Evolutionary conservation across 2,113 vertebrate genomes (phyloP), one percentile per base, ranked within the genome.

Genomic region (Oreamnos americanus): DNA sequence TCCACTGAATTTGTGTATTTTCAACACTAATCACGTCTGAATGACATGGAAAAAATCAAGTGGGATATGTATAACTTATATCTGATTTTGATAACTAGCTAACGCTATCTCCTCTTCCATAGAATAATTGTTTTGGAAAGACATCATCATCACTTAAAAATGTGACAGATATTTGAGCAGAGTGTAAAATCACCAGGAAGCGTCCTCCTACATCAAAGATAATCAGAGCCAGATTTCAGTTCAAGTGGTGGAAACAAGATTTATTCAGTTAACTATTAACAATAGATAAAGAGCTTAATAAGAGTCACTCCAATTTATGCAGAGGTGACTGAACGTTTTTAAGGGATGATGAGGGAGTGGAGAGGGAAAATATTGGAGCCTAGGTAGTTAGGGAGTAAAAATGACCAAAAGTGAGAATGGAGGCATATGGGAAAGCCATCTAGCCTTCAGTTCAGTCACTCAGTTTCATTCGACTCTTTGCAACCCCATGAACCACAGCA

Each of bases 41-140:
- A 98, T 98, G 97, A 98, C 98, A 98, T 99, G 98, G 98, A 99
- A 98, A 99, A 99, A 99, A 99, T 99, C 96, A 99, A 98, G 97
- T 98, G 98, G 97, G 96, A 98, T 99, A 98, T 98, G 98, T 98
- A 99, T 98, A 86, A 26, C 2, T 16, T 36, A 98, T 98, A 98
- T 98, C 98, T 99, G 98, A 99, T 99, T 98, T 99, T 60, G 94
- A 97, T 99, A 99, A 99, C 98, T 99, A 99, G 96, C 98, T 99
- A 99, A 99, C 98, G 98, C 98, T 98, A 86, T 98, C 98, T 98
- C 99, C 98, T 98, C 98, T 99, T 99, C 97, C 97, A 98, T 97
- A 83, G 94, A 98, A 98, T 99, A 99, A 99, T 98, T 99, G 98
- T 98, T 97, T 98, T 98, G 97, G 92, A 99, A 99, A 99, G 93